Conservation (phyloP, 2,113 vertebrate species). For the Sciurus niger region DNA sequence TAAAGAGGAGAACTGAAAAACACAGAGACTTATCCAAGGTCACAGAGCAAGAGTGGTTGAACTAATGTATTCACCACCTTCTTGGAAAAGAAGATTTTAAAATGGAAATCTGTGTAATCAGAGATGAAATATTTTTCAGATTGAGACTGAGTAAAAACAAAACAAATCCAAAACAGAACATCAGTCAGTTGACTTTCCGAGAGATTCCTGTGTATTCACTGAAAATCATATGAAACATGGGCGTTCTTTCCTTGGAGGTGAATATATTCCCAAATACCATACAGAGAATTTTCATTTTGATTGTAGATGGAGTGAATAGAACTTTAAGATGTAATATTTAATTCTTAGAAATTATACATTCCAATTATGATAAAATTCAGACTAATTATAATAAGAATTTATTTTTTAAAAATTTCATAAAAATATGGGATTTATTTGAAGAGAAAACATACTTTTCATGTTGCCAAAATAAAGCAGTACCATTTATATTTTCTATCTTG, state of each 20-base stretch:
- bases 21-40: background rate
- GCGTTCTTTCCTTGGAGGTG: slow-evolving; percentile 40
- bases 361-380: slow-evolving; percentile 69
- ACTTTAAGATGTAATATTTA: slow-evolving; percentile 60
- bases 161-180: background rate
- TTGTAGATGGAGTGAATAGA: background rate
- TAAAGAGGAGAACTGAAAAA: background rate
- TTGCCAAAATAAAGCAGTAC: slow-evolving; percentile 70
- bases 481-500: slow-evolving; percentile 52
- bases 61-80: background rate
- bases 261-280: background rate
- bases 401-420: slow-evolving; percentile 70
- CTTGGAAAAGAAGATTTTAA: slow-evolving; percentile 36
- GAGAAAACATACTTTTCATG: slow-evolving; percentile 70
- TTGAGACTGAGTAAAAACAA: background rate
- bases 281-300: slow-evolving; percentile 55
- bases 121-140: background rate
- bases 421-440: slow-evolving; percentile 78
- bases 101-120: background rate
- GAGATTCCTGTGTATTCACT: background rate
- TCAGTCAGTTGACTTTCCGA: slow-evolving; percentile 8
- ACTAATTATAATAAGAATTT: slow-evolving; percentile 64
- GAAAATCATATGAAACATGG: background rate
- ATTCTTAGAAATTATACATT: slow-evolving; percentile 59
- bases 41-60: background rate